These are phyloP conservation scores for Drosophila atroscutellata DNA, from an alignment of 2,888 invertebrate species.

Conservation along the genomic window DNA sequence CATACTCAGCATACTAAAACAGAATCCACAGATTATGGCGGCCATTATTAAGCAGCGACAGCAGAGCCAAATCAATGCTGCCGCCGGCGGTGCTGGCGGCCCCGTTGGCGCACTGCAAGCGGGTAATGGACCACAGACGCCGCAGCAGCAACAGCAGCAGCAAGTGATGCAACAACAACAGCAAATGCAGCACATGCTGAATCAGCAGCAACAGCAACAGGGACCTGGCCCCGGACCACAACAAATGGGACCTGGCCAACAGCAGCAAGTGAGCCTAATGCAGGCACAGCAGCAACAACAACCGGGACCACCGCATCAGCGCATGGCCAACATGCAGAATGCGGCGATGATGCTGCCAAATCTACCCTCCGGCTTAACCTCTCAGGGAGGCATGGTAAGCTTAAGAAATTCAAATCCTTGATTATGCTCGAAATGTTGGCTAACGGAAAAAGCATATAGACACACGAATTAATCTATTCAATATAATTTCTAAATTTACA, in stretches of 20 bases:
- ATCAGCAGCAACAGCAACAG: constrained; percentile 75
- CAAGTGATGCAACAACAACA: constrained; percentile 87
- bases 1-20: constrained; percentile 94
- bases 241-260: constrained; percentile 78
- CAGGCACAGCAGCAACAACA: constrained; percentile 67
- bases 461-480: neutral
- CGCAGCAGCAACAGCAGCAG: constrained; percentile 76
- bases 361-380: constrained; percentile 71
- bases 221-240: constrained; percentile 83
- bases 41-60: constrained; percentile 96
- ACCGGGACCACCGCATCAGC: constrained; percentile 82
- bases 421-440: neutral
- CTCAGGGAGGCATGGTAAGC: constrained; percentile 84
- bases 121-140: constrained; percentile 78
- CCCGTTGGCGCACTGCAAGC: constrained; percentile 66
- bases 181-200: constrained; percentile 85
- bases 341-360: constrained; percentile 83
- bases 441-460: neutral
- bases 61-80: constrained; percentile 85
- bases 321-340: constrained; percentile 84
- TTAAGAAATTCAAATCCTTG: neutral
- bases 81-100: constrained; percentile 62
- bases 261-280: constrained; percentile 71
- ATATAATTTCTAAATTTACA: neutral
- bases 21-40: constrained; percentile 97